These are phyloP conservation scores for Euzetes globulus DNA, from an alignment of 2,888 invertebrate species.

Conservation along the genomic window DNA sequence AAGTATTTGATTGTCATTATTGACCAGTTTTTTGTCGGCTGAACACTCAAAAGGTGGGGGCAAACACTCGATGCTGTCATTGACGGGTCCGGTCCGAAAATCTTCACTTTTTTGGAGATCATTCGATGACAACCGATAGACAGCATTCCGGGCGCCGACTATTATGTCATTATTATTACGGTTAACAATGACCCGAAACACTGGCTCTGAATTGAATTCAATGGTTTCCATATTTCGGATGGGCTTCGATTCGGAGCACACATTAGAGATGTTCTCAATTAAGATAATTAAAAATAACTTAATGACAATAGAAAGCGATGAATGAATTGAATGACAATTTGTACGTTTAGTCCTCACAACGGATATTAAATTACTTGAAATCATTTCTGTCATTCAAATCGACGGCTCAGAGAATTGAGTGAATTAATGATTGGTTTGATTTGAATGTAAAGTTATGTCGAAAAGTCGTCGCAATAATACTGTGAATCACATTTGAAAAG, in stretches of 20 bases:
- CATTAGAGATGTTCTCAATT: background rate
- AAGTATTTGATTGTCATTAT: slow-evolving; percentile 35
- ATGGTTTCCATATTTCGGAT: slow-evolving; percentile 1
- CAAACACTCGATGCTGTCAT: slow-evolving; percentile 35
- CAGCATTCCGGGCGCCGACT: slow-evolving; percentile 35
- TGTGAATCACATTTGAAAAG: background rate
- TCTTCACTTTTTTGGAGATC: slow-evolving; percentile 24
- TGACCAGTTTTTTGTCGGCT: background rate
- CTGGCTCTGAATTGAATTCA: background rate
- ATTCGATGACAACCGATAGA: slow-evolving; percentile 34
- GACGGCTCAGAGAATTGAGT: background rate
- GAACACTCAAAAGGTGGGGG: slow-evolving; percentile 33
- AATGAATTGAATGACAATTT: background rate
- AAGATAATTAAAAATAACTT: background rate
- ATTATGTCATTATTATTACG: slow-evolving; percentile 34
- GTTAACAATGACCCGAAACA: slow-evolving; percentile 30
- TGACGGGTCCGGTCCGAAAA: slow-evolving; percentile 34
- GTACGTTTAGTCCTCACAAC: background rate
- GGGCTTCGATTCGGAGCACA: background rate
- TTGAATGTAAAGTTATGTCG: background rate
- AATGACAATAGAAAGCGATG: background rate
- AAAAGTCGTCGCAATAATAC: background rate
- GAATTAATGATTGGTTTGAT: background rate
- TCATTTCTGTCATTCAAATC: background rate
- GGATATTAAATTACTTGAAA: background rate